phyloP scores from a whole-genome alignment of 2,888 invertebrate species.

The Ornithoptera alexandrae region DNA sequence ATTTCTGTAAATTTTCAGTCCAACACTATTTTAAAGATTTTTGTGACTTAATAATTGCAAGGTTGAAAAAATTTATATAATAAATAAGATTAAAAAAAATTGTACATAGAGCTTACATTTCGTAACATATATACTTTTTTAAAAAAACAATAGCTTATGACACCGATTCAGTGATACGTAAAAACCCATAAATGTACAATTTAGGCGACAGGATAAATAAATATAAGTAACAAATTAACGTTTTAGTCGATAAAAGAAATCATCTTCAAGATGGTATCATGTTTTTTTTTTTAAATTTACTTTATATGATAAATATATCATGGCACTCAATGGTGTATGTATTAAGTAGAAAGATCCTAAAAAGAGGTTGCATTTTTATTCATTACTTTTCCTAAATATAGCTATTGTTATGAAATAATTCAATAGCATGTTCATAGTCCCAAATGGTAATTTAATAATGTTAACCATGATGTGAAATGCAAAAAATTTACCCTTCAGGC shows the following conservation, averaged over 20 bases:
- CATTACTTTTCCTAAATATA: not conserved
- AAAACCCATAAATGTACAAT: not conserved
- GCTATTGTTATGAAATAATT: not conserved
- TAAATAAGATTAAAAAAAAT: conserved; percentile 8
- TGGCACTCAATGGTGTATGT: conserved; percentile 21
- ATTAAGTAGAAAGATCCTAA: not conserved
- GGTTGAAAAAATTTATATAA: conserved; percentile 17
- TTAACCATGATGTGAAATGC: not conserved
- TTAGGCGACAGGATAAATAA: conserved; percentile 17
- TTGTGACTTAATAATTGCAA: conserved; percentile 18
- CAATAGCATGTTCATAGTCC: not conserved
- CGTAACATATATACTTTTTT: conserved; percentile 23
- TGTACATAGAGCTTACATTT: conserved; percentile 18
- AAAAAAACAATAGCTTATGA: conserved; percentile 12
- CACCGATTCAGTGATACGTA: not conserved
- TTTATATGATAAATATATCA: conserved; percentile 9
- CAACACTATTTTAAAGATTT: conserved; percentile 8
- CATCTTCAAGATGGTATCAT: not conserved
- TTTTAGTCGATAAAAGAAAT: not conserved
- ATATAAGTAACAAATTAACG: not conserved
- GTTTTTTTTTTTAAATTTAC: not conserved
- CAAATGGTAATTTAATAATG: not conserved
- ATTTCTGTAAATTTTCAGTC: conserved; percentile 19
- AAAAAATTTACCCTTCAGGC: not conserved
- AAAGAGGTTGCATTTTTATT: not conserved